A percentile compares a stretch with the other conserved stretches of the same genome.
Evolutionary conservation across 2,797 vertebrate genomes (phyloP).

Genomic region (Vultur gryphus): DNA sequence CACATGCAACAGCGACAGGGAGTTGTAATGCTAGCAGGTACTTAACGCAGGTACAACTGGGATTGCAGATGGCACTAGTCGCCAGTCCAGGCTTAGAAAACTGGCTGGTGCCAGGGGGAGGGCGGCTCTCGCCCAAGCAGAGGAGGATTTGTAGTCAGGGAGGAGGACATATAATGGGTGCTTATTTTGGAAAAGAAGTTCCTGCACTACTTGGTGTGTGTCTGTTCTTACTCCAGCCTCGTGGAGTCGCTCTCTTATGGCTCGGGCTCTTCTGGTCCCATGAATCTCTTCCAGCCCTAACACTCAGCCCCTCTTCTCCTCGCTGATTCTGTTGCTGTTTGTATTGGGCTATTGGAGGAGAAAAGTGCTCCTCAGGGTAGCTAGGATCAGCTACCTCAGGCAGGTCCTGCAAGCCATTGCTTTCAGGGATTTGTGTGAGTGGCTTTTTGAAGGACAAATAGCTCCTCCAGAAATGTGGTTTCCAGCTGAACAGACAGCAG

Average conservation of each 20-base stretch:
- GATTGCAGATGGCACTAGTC: not conserved
- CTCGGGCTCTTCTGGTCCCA: not conserved
- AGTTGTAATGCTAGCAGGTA: not conserved
- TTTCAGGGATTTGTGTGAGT: not conserved
- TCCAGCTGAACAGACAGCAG: not conserved
- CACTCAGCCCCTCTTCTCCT: not conserved
- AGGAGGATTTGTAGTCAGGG: not conserved
- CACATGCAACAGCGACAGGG: too few relatives aligned
- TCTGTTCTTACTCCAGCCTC: not conserved
- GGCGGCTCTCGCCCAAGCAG: not conserved
- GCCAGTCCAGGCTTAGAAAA: not conserved
- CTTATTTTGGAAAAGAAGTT: not conserved
- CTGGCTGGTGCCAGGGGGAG: not conserved
- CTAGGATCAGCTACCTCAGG: not conserved
- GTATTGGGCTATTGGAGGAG: not conserved
- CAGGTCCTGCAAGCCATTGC: not conserved
- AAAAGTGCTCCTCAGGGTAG: not conserved
- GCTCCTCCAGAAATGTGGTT: not conserved
- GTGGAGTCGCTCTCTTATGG: accelerated
- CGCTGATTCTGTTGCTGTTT: not conserved
- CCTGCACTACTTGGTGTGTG: not conserved
- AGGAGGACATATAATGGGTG: not conserved
- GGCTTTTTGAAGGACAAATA: not conserved
- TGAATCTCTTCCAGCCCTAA: not conserved
- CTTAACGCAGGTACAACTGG: not conserved